Base-by-base conservation (phyloP, 1,140 invertebrate species). In the Cepaea nemoralis region DNA sequence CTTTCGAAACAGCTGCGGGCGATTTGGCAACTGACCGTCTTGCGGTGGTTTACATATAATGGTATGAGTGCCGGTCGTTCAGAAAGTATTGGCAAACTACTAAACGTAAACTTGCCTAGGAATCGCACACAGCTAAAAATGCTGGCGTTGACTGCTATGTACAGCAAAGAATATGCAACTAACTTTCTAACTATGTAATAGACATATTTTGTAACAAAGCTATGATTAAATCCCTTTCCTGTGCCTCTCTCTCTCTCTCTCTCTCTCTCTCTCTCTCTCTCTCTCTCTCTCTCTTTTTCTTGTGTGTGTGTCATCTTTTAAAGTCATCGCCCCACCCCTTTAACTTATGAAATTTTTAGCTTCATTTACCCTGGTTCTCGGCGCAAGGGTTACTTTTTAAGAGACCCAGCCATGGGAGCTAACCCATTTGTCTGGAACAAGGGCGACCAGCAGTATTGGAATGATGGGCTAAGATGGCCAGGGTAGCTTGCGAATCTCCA, bases 401-500 rank as follows among this genome's bases (percentile, higher is more conserved):
- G 69, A 70, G 69, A 42, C 16, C 33, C 50, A 8, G 42, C 71
- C 27, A 24, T 39, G 71, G 42, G 39, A 74, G 71, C 31, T 74
- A 74, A 74, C 71, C 33, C 71, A 74, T 74, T 74, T 74, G 40
- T 74, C 71, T 74, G 27, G 24, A 12, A 42, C 40, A 74, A 74
- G 71, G 71, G 71, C 71, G 71, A 74, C 71, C 42, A 74, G n/a
- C 71, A n/a, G 71, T 45, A 19, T 45, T 31, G 14, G 27, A 74
- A 74, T 45, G 71, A 74, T 45, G 71, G 42, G 39, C 71, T n/a
- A 74, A 33, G 71, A 74, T 74, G 42, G 69, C 69, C 69, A 40
- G 35, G 69, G 40, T 40, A 22, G 33, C 10, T 42, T 27, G 24
- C 40, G 69, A 42, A 39, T 70, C 69, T 70, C 19, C 35, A 70